Conservation (phyloP, 2,797 vertebrate species). For the Sus cebifrons region DNA sequence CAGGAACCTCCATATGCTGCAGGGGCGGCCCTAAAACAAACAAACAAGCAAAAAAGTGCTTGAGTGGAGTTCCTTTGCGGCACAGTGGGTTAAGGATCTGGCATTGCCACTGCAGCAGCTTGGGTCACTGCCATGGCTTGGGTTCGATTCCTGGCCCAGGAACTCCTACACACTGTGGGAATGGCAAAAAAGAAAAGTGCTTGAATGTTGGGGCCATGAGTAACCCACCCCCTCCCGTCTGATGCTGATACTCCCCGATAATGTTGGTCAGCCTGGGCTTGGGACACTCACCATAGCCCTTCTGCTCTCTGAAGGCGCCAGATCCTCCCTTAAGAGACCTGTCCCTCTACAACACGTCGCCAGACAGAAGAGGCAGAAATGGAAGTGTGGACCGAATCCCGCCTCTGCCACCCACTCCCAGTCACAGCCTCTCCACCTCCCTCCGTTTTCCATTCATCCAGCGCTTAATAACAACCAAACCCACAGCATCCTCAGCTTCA, state of each 20-base stretch:
- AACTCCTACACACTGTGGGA: too few species aligned
- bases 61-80: too few species aligned
- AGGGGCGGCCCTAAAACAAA: too few species aligned
- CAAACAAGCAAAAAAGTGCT: too few species aligned
- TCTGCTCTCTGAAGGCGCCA: background rate
- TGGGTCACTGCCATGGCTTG: too few species aligned
- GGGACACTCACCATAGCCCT: background rate
- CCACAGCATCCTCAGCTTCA: background rate
- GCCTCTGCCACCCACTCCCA: background rate
- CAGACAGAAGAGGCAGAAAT: background rate
- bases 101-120: too few species aligned
- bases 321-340: background rate
- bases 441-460: background rate
- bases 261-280: background rate
- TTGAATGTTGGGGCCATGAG: accelerated
- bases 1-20: too few species aligned
- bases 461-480: background rate
- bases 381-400: background rate
- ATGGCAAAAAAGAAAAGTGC: too few species aligned
- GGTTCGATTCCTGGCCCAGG: too few species aligned
- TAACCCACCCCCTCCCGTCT: background rate
- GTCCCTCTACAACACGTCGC: accelerated
- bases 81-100: too few species aligned
- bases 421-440: background rate
- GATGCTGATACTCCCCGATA: too few species aligned